Evolutionary conservation across 2,797 vertebrate species (phyloP).

Genomic region (Eospalax fontanierii): DNA sequence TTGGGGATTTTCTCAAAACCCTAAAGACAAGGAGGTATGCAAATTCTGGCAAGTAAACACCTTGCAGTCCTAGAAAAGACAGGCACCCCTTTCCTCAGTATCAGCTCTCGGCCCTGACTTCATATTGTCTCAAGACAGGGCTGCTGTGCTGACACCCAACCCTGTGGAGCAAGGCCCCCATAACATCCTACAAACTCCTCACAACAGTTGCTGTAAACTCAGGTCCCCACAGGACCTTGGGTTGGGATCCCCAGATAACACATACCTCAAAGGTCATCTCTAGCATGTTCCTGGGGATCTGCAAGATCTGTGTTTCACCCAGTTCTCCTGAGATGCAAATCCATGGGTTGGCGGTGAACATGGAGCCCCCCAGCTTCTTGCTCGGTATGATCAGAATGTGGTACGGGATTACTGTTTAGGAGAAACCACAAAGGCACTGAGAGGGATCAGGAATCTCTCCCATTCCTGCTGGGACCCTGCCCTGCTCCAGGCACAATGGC

Average conservation of each 20-base stretch:
- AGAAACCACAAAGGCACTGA: slow-evolving; percentile 50
- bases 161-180: slow-evolving; percentile 3
- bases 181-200: slow-evolving; percentile 10
- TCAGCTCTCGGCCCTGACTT: background rate
- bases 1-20: slow-evolving; percentile 7
- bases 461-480: background rate
- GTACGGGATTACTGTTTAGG: slow-evolving; percentile 97
- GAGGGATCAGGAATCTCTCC: background rate
- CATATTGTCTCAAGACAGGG: slow-evolving; percentile 52
- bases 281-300: slow-evolving; percentile 96
- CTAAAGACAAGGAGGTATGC: background rate
- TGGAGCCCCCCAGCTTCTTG: slow-evolving; percentile 98
- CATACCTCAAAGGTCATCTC: slow-evolving; percentile 99
- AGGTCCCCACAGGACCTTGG: slow-evolving; percentile 13
- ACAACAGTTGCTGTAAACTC: slow-evolving; percentile 53
- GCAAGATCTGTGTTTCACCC: slow-evolving; percentile 97
- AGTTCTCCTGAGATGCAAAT: slow-evolving; percentile 98
- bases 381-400: slow-evolving; percentile 97
- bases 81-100: background rate
- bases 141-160: background rate
- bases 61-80: slow-evolving; percentile 2
- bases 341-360: slow-evolving; percentile 99
- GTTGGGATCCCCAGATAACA: slow-evolving; percentile 40
- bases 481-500: background rate
- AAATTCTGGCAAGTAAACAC: slow-evolving; percentile 22